These are phyloP conservation scores for Oriolus oriolus DNA, from an alignment of 2,113 vertebrate species.

Conservation along the genomic window DNA sequence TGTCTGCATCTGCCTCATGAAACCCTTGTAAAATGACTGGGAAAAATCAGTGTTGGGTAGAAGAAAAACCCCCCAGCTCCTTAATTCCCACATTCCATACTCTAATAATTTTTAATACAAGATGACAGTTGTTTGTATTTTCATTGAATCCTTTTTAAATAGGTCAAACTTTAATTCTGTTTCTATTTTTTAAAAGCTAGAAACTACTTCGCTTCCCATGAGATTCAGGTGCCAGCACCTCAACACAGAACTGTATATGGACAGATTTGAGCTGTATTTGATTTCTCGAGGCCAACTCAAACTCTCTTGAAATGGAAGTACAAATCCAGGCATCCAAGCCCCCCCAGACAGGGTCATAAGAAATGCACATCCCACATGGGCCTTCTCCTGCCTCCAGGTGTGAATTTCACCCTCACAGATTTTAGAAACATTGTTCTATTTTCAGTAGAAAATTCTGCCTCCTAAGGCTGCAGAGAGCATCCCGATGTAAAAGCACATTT, in stretches of 20 bases:
- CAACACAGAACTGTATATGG: background rate
- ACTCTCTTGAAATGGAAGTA: background rate
- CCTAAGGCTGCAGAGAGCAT: background rate
- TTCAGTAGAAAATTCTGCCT: background rate
- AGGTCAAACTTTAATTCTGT: background rate
- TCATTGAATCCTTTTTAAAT: background rate
- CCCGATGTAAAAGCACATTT: accelerated
- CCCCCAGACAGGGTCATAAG: background rate
- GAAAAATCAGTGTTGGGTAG: background rate
- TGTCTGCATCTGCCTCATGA: background rate
- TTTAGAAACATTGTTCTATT: background rate
- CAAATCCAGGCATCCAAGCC: background rate
- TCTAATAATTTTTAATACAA: background rate
- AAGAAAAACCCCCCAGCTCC: background rate
- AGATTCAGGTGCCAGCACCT: background rate
- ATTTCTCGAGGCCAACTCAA: background rate
- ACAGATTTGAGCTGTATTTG: background rate
- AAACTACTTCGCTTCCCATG: background rate
- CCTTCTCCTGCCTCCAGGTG: background rate
- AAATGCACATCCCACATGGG: background rate
- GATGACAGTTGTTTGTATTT: background rate
- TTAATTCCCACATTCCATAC: background rate
- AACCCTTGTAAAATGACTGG: background rate
- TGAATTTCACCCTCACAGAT: background rate
- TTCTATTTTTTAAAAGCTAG: background rate